Evolutionary conservation across 92 coral and sea anemone species (phyloP), one percentile per base, ranked within the genome.

Genomic region (Actinernus sp.): DNA sequence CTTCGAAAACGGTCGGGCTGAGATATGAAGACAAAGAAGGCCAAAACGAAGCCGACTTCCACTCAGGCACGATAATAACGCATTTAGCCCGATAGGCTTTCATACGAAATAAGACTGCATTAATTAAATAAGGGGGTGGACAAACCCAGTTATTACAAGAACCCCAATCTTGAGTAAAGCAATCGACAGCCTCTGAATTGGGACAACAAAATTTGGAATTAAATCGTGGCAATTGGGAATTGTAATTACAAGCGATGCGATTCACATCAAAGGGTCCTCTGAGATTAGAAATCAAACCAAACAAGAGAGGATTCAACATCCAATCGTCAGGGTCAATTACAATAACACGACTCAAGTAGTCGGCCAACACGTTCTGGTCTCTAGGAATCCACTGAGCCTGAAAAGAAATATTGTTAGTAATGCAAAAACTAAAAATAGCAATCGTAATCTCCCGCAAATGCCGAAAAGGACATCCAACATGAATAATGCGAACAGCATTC

Each of bases 291-390:
- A 84, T 44, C 26, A 69, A 30, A 4, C 26, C 19, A 45, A 84
- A 76, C 10, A 68, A 17, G 5, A 8, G 23, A 2, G 55, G 76
- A 49, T 37, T 58, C 18, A 85, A 34, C 46, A 36, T 23, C 91
- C 77, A 85, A 22, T 85, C 86, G 41, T 85, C 90, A 1, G 79
- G 56, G 37, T 84, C 80, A 1, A 76, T 67, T n/a, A n/a, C n/a
- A n/a, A n/a, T n/a, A 3, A 83, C 39, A 26, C 89, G 48, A 20
- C 85, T 84, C 22, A 77, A 27, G 26, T 74, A 74, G 24, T 82
- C 88, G 1, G 83, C 83, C 23, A 39, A 0, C 20, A 54, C 54
- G 27, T 66, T 74, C 57, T 74, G 71, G n/a, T 37, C 29, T 23
- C 84, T 31, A 2, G 76, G 83, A 48, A 75, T 74, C 88, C 88